These are phyloP conservation scores for Narcine bancroftii DNA, from an alignment of 2,113 vertebrate genomes.

Conservation along the genomic window DNA sequence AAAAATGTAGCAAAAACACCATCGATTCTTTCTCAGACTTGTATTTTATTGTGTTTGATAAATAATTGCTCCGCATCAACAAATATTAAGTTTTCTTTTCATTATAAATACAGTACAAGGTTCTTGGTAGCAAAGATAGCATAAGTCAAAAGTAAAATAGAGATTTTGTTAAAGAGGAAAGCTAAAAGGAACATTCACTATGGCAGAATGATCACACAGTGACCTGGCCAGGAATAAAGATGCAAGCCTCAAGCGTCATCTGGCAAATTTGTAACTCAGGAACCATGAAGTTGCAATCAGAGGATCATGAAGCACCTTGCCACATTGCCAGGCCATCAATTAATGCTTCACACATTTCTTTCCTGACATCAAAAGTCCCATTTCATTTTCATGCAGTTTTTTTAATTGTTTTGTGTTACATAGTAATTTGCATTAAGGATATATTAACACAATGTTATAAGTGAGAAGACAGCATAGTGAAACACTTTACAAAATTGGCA, in stretches of 20 bases:
- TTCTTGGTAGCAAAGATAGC: conserved; percentile 34
- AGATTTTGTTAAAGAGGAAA: conserved; percentile 19
- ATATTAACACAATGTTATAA: conserved; percentile 50
- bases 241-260: background rate
- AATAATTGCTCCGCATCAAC: conserved; percentile 33
- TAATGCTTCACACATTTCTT: conserved; percentile 21
- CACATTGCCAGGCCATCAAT: conserved; percentile 34
- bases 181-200: conserved; percentile 28
- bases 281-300: background rate
- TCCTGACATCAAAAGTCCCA: conserved; percentile 38
- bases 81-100: conserved; percentile 30
- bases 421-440: conserved; percentile 52
- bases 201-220: conserved; percentile 13
- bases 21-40: background rate
- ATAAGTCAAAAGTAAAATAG: conserved; percentile 27
- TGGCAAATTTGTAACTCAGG: conserved; percentile 1
- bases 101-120: conserved; percentile 38
- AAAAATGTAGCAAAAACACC: background rate
- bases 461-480: conserved; percentile 57
- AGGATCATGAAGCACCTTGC: background rate
- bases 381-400: conserved; percentile 56
- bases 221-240: conserved; percentile 15
- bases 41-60: conserved; percentile 37
- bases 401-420: conserved; percentile 42
- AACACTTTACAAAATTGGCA: conserved; percentile 54